phyloP scores from a whole-genome alignment of 2,797 vertebrate species.

The Paratrypauchen microcephalus region DNA sequence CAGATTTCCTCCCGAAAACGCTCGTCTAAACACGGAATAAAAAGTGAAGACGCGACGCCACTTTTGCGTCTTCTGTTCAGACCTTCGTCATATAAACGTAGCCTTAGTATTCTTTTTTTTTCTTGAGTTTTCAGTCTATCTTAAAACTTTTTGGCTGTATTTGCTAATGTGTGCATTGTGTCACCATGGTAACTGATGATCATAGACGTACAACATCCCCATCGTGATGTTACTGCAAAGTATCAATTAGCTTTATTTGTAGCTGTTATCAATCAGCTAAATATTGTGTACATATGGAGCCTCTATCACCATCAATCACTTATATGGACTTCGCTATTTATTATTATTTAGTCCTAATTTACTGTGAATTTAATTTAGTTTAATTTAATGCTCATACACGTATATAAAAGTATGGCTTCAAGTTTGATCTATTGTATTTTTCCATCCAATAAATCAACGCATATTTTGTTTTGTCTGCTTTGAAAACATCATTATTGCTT shows the following conservation, averaged over 20 bases:
- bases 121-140: too few relatives aligned
- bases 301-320: not conserved
- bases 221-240: too few relatives aligned
- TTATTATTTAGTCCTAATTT: not conserved
- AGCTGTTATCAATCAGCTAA: not conserved
- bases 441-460: not conserved
- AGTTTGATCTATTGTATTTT: not conserved
- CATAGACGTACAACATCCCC: too few relatives aligned
- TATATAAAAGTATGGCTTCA: not conserved
- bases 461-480: not conserved
- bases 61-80: too few relatives aligned
- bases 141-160: too few relatives aligned
- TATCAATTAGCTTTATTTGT: not conserved
- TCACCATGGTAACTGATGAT: too few relatives aligned
- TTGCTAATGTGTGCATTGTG: too few relatives aligned
- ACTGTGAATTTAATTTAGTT: not conserved
- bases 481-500: slow-evolving; percentile 7
- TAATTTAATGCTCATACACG: not conserved
- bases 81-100: too few relatives aligned
- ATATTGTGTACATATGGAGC: not conserved
- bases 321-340: not conserved
- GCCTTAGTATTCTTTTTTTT: too few relatives aligned
- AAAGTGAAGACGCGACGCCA: too few relatives aligned
- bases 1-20: too few relatives aligned
- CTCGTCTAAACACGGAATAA: too few relatives aligned